phyloP scores from a whole-genome alignment of 2,888 invertebrate genomes.

The Tyria jacobaeae region DNA sequence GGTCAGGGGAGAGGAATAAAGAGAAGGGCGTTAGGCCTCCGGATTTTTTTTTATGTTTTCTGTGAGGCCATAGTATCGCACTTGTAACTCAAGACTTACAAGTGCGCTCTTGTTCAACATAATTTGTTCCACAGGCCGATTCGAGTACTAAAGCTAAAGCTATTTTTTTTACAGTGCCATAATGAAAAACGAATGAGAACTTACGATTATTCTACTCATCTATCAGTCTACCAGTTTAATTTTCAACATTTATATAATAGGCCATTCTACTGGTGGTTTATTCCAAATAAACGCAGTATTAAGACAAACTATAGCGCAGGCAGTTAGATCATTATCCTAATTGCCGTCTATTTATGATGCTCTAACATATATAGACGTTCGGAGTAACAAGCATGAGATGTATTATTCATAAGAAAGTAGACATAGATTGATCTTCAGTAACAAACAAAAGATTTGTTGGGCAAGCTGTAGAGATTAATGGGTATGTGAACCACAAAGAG shows the following conservation, averaged over 20 bases:
- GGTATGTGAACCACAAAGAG: conserved; percentile 52
- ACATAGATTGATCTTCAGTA: conserved; percentile 70
- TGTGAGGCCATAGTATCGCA: too few species aligned
- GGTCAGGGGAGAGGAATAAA: too few species aligned
- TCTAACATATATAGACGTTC: conserved; percentile 56
- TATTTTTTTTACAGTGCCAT: too few species aligned
- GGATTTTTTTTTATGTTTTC: too few species aligned
- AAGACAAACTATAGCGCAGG: conserved; percentile 27
- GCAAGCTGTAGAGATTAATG: conserved; percentile 68
- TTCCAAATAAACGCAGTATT: conserved; percentile 32
- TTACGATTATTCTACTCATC: neutral
- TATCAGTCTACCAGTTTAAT: neutral
- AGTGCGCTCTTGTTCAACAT: too few species aligned
- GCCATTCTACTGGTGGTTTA: conserved; percentile 12
- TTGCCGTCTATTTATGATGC: conserved; percentile 49
- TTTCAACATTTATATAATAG: neutral
- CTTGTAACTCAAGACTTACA: too few species aligned
- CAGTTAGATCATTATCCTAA: conserved; percentile 50
- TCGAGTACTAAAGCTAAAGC: too few species aligned
- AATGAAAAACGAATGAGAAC: neutral
- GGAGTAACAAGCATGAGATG: conserved; percentile 51
- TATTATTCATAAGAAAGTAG: conserved; percentile 69
- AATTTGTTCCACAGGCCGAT: too few species aligned
- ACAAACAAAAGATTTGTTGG: conserved; percentile 76
- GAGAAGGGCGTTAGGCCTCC: too few species aligned